phyloP scores from a whole-genome alignment of 2,797 vertebrate genomes.

The Pseudomugil gertrudae region DNA sequence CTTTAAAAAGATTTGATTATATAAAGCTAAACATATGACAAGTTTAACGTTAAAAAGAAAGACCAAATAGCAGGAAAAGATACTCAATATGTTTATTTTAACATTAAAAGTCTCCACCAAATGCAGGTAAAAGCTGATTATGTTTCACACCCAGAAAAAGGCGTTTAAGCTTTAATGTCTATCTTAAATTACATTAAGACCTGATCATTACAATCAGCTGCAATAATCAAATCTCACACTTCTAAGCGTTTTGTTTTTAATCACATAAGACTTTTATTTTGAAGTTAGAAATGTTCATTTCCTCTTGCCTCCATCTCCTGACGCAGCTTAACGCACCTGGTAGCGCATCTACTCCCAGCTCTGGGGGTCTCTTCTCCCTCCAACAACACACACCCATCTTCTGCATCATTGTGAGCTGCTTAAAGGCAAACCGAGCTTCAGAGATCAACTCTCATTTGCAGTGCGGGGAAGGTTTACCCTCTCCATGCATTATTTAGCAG shows the following conservation, averaged over 20 bases:
- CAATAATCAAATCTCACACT: no score
- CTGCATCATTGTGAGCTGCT: constrained; percentile 16
- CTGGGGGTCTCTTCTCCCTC: background rate
- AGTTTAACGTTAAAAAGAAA: no score
- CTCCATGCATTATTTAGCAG: constrained; percentile 47
- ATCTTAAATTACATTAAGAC: no score
- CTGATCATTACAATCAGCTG: no score
- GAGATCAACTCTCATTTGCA: constrained; percentile 3
- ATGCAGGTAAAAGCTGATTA: no score
- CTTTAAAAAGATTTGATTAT: no score
- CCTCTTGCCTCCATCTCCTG: constrained; percentile 14
- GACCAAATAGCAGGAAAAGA: no score
- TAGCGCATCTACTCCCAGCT: constrained; percentile 57
- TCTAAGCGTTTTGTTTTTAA: no score
- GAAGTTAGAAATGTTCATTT: background rate
- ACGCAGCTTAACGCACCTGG: constrained; percentile 10
- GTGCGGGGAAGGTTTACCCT: constrained; percentile 19
- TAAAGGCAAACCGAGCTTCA: constrained; percentile 6
- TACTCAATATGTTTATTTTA: no score
- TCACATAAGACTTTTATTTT: constrained; percentile 52
- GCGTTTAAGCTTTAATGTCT: no score
- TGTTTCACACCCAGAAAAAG: background rate
- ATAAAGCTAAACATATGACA: no score
- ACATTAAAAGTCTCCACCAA: no score
- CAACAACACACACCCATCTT: background rate